phyloP scores from a whole-genome alignment of 2,797 vertebrate species.

The Potorous gilbertii region DNA sequence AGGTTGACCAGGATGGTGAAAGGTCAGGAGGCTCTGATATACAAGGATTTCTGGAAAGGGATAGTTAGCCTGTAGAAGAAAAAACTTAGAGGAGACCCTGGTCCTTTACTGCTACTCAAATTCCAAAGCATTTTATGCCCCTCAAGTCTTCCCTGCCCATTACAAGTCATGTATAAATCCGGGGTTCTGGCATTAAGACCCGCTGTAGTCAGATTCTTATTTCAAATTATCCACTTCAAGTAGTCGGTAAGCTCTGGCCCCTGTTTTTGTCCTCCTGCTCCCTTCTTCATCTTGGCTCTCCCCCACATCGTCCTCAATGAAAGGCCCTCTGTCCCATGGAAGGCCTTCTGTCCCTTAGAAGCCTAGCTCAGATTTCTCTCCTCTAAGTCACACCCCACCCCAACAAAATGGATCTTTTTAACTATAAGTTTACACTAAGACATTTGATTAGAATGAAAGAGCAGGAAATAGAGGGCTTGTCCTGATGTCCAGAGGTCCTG shows the following conservation, averaged over 20 bases:
- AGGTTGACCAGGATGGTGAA: background rate
- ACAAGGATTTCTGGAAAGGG: background rate
- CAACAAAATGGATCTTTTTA: background rate
- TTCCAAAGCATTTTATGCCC: background rate
- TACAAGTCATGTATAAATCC: background rate
- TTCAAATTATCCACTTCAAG: background rate
- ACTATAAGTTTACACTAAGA: background rate
- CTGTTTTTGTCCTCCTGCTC: background rate
- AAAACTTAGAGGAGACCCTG: background rate
- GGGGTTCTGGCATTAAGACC: background rate
- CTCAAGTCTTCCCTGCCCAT: background rate
- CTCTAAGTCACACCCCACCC: too few species aligned
- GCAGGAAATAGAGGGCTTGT: accelerated
- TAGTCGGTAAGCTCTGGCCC: background rate
- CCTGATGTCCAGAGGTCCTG: background rate
- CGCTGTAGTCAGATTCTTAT: background rate
- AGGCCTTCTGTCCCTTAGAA: too few species aligned
- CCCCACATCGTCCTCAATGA: background rate
- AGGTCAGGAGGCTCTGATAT: background rate
- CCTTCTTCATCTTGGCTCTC: background rate
- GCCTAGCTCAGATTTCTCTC: background rate
- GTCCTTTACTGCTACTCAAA: background rate
- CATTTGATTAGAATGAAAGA: background rate
- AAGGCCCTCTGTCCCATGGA: too few species aligned
- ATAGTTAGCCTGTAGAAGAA: background rate